Base-by-base conservation (phyloP, 1,140 invertebrate species). In the Heliconius himera region DNA sequence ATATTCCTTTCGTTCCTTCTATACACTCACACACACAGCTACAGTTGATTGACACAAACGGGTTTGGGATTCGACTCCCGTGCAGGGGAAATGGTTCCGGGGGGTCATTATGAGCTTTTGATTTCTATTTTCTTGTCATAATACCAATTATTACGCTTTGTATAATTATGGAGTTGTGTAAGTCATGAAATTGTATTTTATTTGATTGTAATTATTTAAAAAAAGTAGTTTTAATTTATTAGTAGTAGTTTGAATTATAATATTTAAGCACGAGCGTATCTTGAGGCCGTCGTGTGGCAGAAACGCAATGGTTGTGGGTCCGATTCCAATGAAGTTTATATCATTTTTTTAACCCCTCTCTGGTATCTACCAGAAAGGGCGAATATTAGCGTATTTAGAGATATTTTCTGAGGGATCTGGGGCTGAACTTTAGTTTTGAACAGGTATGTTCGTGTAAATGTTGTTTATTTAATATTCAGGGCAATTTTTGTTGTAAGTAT, bases 61-160 rank as follows among this genome's bases (percentile, higher is more conserved):
- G 75, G 83, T 82, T 84, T 75, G 70, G 41, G 70, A 77, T 84
- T 84, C 77, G 83, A 82, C 79, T 83, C 82, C 75, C 73, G 80
- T 20, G 60, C 51, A 71, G 74, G 74, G 79, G 74, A 80, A 80
- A 77, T 76, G 54, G 54, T 80, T 76, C 79, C 70, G 79, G 79
- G 60, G 73, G 74, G 74, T 60, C 5, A 36, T 74, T 79, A 73
- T 46, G 36, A 66, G 60, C 60, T 66, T 66, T 66, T 66, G 60
- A 66, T 66, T 66, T 66, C 60, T 66, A 66, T 29, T 66, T 66
- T 66, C 26, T 66, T 66, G 26, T 66, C 60, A 66, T 26, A 66
- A 66, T 29, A 66, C 22, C 11, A 66, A 66, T 66, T 66, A 66
- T 29, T 26, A 66, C 9, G 60, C 26, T 66, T 66, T 66, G n/a